Evolutionary conservation across 1,140 invertebrate genomes (phyloP), one percentile per base, ranked within the genome.

Genomic region (Steinernema feltiae): DNA sequence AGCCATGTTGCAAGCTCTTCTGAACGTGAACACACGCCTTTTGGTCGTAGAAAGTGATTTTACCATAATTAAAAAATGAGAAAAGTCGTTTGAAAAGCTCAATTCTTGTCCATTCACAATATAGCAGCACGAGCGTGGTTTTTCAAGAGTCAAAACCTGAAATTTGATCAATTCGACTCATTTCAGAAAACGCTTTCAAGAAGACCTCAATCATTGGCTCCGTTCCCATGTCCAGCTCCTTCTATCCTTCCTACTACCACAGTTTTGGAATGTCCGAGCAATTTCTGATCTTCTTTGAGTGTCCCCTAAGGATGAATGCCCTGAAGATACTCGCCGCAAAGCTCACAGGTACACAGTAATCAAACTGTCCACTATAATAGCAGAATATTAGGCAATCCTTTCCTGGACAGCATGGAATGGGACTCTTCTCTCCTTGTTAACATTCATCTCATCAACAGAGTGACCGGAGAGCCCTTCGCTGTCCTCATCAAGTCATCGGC

Each of bases 211-310:
- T 87, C 7, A 76, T 87, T 21, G 81, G 78, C 0, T 84, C 82
- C 1, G 82, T 90, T 73, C 83, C 83, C 18, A 7, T 86, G 84
- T 86, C 80, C 53, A 82, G 86, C 35, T 7, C 7, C 35, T 18
- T 41, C 7, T 18, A n/a, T 82, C 84, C 79, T 84, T 80, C 83
- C 24, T 90, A 90, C 77, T 88, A 82, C 76, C 90, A 90, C 82
- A 89, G 89, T 75, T 90, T 90, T 82, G 89, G 87, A 7, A 86
- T 90, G 74, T 87, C 88, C 0, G 84, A 89, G 75, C 89, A 90
- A 77, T 89, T 76, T 32, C 29, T 79, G 17, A 46, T 77, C 27
- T 35, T 79, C 30, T 63, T 79, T 24, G 78, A 79, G 32, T 41
- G 71, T 2, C 78, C 78, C 0, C 53, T 79, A 0, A 29, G 74